Evolutionary conservation across 2,888 invertebrate species (phyloP).

Genomic region (Lamellibrachia satsuma): DNA sequence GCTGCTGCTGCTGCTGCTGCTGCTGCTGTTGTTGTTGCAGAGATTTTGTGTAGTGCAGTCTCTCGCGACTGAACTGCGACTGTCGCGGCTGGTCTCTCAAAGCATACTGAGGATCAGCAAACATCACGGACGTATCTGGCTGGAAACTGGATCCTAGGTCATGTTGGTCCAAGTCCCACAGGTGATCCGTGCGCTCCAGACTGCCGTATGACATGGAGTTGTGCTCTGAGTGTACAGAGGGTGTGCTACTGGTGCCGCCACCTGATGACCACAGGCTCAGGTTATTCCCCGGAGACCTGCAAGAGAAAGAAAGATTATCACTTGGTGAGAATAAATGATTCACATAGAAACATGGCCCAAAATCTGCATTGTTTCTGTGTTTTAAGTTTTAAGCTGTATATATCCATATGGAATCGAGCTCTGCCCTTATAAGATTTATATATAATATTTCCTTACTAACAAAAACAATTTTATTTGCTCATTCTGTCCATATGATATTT

Average conservation of each 20-base stretch:
- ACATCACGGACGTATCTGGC: not conserved
- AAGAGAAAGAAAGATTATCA: not conserved
- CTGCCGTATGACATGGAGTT: conserved; percentile 38
- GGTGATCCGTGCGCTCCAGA: conserved; percentile 8
- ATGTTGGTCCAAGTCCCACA: conserved; percentile 19
- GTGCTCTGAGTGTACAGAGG: conserved; percentile 36
- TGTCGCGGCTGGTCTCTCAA: not conserved
- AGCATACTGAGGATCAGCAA: not conserved
- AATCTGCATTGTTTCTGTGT: not conserved
- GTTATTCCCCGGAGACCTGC: not conserved
- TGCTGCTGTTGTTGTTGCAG: conserved; percentile 9
- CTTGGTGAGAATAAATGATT: too few relatives aligned
- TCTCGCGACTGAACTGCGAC: not conserved
- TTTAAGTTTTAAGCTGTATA: too few relatives aligned
- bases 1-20: conserved; percentile 22
- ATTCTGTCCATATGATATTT: too few relatives aligned
- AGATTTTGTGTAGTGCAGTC: not conserved
- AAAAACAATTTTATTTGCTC: too few relatives aligned
- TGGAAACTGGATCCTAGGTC: not conserved
- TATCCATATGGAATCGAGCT: too few relatives aligned
- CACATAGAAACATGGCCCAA: not conserved
- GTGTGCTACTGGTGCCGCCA: conserved; percentile 38
- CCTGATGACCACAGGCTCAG: conserved; percentile 48
- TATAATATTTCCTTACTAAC: too few relatives aligned
- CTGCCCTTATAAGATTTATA: too few relatives aligned